These are phyloP conservation scores for Pocillopora verrucosa DNA, from an alignment of 64 coral and sea anemone genomes.

Conservation along the genomic window DNA sequence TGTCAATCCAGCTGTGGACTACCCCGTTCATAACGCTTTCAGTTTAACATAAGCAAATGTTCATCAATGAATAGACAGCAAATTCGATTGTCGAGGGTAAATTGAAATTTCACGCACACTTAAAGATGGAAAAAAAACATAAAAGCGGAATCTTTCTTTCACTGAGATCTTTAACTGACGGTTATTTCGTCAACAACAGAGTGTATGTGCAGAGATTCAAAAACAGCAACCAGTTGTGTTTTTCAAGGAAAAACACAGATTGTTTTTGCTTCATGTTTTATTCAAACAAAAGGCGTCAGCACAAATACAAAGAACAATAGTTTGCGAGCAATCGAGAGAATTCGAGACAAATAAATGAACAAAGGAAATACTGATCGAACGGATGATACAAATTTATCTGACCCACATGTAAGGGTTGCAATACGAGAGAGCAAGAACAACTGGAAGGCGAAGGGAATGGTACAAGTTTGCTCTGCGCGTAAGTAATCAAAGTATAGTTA, in stretches of 20 bases:
- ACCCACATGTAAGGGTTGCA: background rate
- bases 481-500: background rate
- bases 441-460: background rate
- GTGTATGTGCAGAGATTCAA: constrained; percentile 12
- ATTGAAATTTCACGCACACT: background rate
- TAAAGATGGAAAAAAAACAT: background rate
- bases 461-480: background rate
- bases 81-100: background rate
- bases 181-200: background rate
- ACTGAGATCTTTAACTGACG: background rate
- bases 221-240: background rate
- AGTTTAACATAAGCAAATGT: background rate
- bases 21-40: background rate
- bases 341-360: constrained; percentile 33
- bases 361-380: constrained; percentile 4
- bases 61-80: background rate
- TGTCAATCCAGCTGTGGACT: constrained; percentile 13
- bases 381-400: background rate
- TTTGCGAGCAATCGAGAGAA: background rate
- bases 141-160: too few relatives aligned
- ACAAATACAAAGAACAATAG: constrained; percentile 26
- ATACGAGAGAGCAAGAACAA: background rate
- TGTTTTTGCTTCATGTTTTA: constrained; percentile 37
- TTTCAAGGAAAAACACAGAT: constrained; percentile 28
- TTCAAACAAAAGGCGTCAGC: constrained; percentile 14